Base-by-base conservation (phyloP, 1,140 invertebrate species). In the Eurytemora carolleeae region DNA sequence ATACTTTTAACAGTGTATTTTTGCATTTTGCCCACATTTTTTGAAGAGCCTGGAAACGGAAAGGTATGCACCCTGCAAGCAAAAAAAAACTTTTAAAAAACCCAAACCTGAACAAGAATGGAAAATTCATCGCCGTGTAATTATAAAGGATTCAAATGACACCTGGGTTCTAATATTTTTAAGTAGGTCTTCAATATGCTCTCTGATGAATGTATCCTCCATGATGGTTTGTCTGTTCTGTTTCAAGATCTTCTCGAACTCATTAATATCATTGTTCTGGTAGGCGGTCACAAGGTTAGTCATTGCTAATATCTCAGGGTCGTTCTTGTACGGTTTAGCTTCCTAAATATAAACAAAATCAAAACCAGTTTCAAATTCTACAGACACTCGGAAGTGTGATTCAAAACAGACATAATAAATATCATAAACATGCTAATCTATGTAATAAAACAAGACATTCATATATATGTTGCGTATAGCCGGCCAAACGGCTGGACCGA, bases 251-350 rank as follows among this genome's bases (percentile, higher is more conserved):
- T 85, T 83, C 75, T 98, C 95, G 78, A 99, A 99, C 66, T 94
- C 89, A 71, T 93, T 91, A 62, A 98, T 98, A 74, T 98, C 93
- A 74, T 98, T 97, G 73, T 96, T 96, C 73, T 99, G 94, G 74
- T 98, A 98, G 19, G 94, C 90, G 71, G 87, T 87, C 17, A 99
- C 94, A 67, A 99, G 77, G 75, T 98, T 96, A 3, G 95, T 99
- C 93, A 99, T 98, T 1, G 95, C 95, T 61, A 98, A 75, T 68
- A 99, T 98, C 77, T 99, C 95, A 2, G 93, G 90, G 76, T 99
- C 94, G 73, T 98, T 98, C 75, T 97, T 97, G 70, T 98, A 98
- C 0, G 96, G 93, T 72, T 98, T 99, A 0, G 95, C 95, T 79
- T 99, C 96, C 80, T 44, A 44, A 7, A n/a, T n/a, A n/a, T n/a